Conservation (phyloP, 2,888 invertebrate genomes). For the Polydrusus tereticollis region DNA sequence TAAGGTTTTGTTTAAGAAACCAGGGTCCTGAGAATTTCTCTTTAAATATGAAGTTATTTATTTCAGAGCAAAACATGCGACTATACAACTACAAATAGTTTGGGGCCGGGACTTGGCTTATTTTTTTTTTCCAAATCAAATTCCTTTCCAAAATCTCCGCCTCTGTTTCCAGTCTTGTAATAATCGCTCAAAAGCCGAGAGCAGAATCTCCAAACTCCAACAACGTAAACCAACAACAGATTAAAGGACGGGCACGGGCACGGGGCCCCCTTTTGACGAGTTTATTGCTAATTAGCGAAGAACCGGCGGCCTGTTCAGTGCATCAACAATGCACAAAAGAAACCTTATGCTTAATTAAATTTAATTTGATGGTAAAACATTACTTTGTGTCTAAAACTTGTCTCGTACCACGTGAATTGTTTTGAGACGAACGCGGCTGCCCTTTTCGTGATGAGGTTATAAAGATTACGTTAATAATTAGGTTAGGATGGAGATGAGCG, state of each 20-base stretch:
- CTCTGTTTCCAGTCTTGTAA: not conserved
- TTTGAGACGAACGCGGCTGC: not conserved
- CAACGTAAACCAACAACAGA: slow-evolving; percentile 16
- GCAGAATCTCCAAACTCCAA: slow-evolving; percentile 7
- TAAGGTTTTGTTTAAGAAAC: no score
- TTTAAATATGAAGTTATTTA: no score
- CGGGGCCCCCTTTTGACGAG: slow-evolving; percentile 7
- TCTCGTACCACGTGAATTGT: slow-evolving; percentile 9
- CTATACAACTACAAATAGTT: no score
- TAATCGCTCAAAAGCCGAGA: not conserved
- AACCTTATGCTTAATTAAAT: slow-evolving; percentile 23
- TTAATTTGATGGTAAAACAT: slow-evolving; percentile 5
- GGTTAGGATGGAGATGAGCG: no score
- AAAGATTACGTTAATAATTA: no score
- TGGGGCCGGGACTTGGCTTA: no score
- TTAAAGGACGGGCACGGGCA: not conserved
- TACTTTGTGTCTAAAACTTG: slow-evolving; percentile 2
- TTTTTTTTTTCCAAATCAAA: no score
- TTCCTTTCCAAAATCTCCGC: not conserved
- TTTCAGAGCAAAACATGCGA: no score
- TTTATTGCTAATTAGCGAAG: slow-evolving; percentile 30
- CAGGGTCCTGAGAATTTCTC: no score
- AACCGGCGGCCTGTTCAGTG: slow-evolving; percentile 17
- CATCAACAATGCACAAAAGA: slow-evolving; percentile 33
- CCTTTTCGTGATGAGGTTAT: no score